Percentiles rank a stretch among this genome's conserved stretches.
Conservation (phyloP, 2,797 vertebrate genomes). For the Sebastolobus altivelis region DNA sequence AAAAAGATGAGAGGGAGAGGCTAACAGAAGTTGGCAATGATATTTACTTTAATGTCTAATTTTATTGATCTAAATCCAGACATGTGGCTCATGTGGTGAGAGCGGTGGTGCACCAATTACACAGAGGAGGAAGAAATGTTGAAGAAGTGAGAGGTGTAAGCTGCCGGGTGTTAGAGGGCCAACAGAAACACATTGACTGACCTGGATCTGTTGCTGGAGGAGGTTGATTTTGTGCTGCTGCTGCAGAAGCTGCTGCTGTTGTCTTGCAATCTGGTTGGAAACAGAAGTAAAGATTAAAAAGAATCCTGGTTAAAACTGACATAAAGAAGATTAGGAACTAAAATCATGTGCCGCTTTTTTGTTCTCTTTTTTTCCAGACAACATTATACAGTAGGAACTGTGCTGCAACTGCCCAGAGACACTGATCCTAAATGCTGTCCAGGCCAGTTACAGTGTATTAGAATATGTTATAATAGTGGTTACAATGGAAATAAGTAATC, state of each 20-base stretch:
- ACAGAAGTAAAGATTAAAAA: conserved; percentile 44
- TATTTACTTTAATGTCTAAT: conserved; percentile 66
- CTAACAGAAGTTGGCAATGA: conserved; percentile 39
- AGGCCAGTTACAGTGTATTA: conserved; percentile 3
- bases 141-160: conserved; percentile 42
- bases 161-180: conserved; percentile 29
- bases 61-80: conserved; percentile 57
- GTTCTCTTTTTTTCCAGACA: background rate
- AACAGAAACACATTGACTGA: conserved; percentile 86
- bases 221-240: conserved; percentile 99
- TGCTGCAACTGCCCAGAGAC: background rate
- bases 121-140: conserved; percentile 40
- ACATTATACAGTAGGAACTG: background rate
- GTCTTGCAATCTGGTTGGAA: conserved; percentile 95
- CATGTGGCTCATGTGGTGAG: conserved; percentile 37
- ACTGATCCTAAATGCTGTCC: background rate
- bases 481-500: background rate
- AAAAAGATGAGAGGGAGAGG: conserved; percentile 15
- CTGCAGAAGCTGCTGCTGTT: conserved; percentile 99
- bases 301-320: background rate
- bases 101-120: conserved; percentile 47
- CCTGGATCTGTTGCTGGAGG: conserved; percentile 99
- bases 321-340: conserved; percentile 7
- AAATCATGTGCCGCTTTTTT: background rate
- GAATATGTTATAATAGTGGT: background rate